Base-by-base conservation (phyloP, 2,888 invertebrate genomes). In the Nipponacmea schrenckii region DNA sequence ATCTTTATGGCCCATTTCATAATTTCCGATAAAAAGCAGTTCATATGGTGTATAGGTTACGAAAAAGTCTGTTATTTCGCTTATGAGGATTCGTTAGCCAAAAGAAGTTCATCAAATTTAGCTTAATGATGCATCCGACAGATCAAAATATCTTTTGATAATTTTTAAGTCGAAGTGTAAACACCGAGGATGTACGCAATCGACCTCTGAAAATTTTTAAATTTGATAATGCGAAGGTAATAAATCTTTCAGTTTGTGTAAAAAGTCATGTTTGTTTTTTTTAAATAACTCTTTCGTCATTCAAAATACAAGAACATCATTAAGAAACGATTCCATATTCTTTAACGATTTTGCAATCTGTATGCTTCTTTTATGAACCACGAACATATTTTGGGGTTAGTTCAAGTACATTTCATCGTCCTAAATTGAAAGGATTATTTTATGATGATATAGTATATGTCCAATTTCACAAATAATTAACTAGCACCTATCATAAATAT, bases 381-480 rank as follows among this genome's bases (percentile, higher is more conserved):
- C 24, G 56, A 24, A 56, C 24, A 20, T 24, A 24, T 56, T 24
- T 20, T 20, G 20, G 56, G 56, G 56, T 24, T n/a, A 24, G 8
- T 56, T 56, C 15, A 5, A 56, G 56, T 56, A 56, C 56, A 4
- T 56, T 56, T 56, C 20, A 56, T 56, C 20, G 56, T 20, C 20
- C 56, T 24, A 20, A 56, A 20, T 24, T 56, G 24, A 24, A 56
- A 24, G 39, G 39, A 7, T 39, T 39, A n/a, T 39, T 39, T 39
- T 39, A 39, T 39, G 39, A 39, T 39, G 39, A 39, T 39, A 39
- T 20, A n/a, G n/a, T n/a, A 24, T 20, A 56, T 56, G 56, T 56
- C 24, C 24, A 56, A 56, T 56, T 56, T 56, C 56, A 56, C 56
- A 56, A 24, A 56, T 56, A 56, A 56, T 56, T 56, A 56, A 56